Evolutionary conservation across 2,888 invertebrate species (phyloP), one percentile per base, ranked within the genome.

Genomic region (Leptogaster cylindrica): DNA sequence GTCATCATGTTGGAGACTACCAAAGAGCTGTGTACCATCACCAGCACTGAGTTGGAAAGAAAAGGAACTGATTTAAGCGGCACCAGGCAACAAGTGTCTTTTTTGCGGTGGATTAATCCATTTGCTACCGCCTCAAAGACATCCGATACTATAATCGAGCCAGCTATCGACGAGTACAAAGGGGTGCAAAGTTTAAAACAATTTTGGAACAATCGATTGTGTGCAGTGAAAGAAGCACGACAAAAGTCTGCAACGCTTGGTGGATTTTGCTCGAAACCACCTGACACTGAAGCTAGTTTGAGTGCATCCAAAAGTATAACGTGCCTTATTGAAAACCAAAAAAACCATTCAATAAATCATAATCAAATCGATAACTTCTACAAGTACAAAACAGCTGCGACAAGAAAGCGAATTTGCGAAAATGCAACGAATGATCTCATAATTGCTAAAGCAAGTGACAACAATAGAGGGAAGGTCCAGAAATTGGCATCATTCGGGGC

Each of bases 191-290:
- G 76, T 1, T 69, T 81, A 51, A 78, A 76, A 25, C 72, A 80
- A 71, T 74, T 81, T 68, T 81, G 81, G 81, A 80, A 79, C 72
- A 78, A 77, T 68, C 78, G 79, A 50, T 80, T 81, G 44, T 76
- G 73, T 66, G 73, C 74, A 64, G 71, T 73, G 67, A 70, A 50
- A 41, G 58, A 67, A 18, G 36, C 14, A 2, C 41, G 44, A 28
- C 73, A 71, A 70, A 72, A 72, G 69, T 73, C 71, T 41, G 69
- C 68, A 66, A 74, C 70, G 72, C 74, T 70, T 16, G 48, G 48
- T 5, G 65, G 67, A 7, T 51, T 61, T 10, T 64, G 46, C 5
- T n/a, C 51, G n/a, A 46, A 48, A 23, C 27, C 58, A 5, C 10
- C 28, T 2, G 23, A 50, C 7, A 46, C 27, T 5, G 64, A 64